These are phyloP conservation scores for Apoda limacodes DNA, from an alignment of 2,888 invertebrate genomes.

Conservation along the genomic window DNA sequence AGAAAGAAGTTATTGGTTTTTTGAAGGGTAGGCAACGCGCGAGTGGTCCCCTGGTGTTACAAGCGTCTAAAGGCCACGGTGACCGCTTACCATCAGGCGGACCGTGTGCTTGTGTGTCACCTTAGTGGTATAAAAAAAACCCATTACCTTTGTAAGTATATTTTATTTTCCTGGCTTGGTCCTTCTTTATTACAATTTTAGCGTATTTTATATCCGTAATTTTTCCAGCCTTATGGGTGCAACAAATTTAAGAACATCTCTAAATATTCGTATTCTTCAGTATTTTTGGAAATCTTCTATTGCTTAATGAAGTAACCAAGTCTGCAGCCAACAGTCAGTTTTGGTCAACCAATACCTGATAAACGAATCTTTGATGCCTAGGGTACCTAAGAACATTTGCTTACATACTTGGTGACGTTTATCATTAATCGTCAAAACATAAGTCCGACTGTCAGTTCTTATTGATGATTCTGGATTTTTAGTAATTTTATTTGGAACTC, in stretches of 20 bases:
- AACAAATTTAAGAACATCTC: slow-evolving; percentile 18
- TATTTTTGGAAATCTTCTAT: slow-evolving; percentile 20
- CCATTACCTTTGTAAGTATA: slow-evolving; percentile 16
- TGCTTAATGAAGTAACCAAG: slow-evolving; percentile 10
- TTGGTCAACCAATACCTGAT: slow-evolving; percentile 19
- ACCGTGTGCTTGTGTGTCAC: too few species aligned
- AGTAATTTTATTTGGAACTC: slow-evolving; percentile 12
- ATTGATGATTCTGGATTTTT: slow-evolving; percentile 18
- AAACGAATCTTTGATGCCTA: too few species aligned
- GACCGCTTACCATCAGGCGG: too few species aligned
- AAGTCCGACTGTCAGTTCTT: slow-evolving; percentile 20
- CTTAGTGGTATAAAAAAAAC: too few species aligned
- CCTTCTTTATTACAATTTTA: slow-evolving; percentile 12
- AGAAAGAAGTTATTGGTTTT: too few species aligned
- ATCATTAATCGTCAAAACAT: slow-evolving; percentile 19
- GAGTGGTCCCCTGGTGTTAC: too few species aligned
- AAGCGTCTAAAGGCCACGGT: too few species aligned
- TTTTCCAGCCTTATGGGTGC: slow-evolving; percentile 15
- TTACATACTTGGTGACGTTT: slow-evolving; percentile 20
- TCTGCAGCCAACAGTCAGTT: slow-evolving; percentile 18
- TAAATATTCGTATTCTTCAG: slow-evolving; percentile 17
- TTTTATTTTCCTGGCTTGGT: slow-evolving; percentile 20
- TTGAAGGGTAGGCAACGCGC: too few species aligned
- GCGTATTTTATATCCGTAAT: slow-evolving; percentile 9
- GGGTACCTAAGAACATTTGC: slow-evolving; percentile 18